Evolutionary conservation across 2,888 invertebrate species (phyloP).

Genomic region (Cheilosia vulpina): DNA sequence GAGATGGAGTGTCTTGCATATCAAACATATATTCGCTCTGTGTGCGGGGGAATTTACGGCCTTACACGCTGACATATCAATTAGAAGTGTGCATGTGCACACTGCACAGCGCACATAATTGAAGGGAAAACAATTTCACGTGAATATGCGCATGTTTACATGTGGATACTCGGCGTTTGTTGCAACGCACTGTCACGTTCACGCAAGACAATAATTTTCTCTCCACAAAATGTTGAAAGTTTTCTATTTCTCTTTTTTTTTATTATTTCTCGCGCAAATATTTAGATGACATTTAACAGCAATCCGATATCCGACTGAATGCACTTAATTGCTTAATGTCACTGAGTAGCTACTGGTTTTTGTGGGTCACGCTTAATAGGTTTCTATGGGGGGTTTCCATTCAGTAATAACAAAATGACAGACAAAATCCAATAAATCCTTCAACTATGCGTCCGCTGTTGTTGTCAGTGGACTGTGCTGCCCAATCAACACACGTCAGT

Average conservation of each 20-base stretch:
- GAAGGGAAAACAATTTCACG: constrained; percentile 74
- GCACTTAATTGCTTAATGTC: constrained; percentile 64
- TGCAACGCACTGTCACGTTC: constrained; percentile 62
- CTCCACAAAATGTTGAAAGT: constrained; percentile 61
- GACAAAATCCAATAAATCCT: constrained; percentile 47
- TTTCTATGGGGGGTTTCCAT: constrained; percentile 3
- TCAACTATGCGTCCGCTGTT: constrained; percentile 5
- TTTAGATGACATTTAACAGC: constrained; percentile 67
- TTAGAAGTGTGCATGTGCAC: constrained; percentile 69
- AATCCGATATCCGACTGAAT: constrained; percentile 41
- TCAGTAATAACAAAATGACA: constrained; percentile 54
- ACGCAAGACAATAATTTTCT: constrained; percentile 50
- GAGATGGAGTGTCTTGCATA: constrained; percentile 67
- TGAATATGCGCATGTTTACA: constrained; percentile 59
- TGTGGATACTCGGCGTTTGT: constrained; percentile 25
- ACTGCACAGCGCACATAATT: constrained; percentile 36
- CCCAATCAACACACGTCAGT: constrained; percentile 45
- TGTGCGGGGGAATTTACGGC: constrained; percentile 44
- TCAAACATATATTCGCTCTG: constrained; percentile 42
- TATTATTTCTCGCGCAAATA: constrained; percentile 49
- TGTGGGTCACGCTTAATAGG: constrained; percentile 45
- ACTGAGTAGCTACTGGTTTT: constrained; percentile 51
- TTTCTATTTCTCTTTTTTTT: constrained; percentile 37
- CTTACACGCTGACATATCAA: constrained; percentile 73
- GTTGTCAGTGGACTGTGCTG: constrained; percentile 42